Evolutionary conservation across 37 sponge, comb jelly and placozoan genomes (phyloP), one percentile per base, ranked within the genome.

Genomic region (Lycopodina hypogea): DNA sequence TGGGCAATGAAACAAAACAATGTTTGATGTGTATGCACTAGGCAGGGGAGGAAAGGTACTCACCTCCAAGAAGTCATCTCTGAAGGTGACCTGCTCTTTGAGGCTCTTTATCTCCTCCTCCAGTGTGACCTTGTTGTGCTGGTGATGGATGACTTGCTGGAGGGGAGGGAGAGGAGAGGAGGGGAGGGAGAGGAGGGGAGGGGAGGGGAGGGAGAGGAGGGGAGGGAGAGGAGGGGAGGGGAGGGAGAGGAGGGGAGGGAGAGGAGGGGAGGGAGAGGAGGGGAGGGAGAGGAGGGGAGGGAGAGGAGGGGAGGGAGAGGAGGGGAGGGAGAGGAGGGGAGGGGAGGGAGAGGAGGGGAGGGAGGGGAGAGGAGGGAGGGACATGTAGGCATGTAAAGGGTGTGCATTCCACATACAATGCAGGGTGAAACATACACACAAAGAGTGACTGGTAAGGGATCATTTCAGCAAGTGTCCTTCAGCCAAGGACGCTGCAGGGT

Each of bases 41-140:
- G n/a, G n/a, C n/a, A n/a, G n/a, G n/a, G n/a, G n/a, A n/a, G n/a
- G n/a, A n/a, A 14, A 52, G 1, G 78, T 6, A 72, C 72, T 56
- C 1, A 88, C 89, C 85, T 84, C 86, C 6, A 84, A 24, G 67
- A 81, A 84, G 18, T 85, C 82, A 34, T 85, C 86, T 56, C 90
- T 77, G 69, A 58, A 66, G 1, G 30, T 28, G 57, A 83, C 78
- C 62, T 81, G 76, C 33, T 70, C 53, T 56, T 82, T 82, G 69
- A 86, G 83, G 28, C 37, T 39, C 0, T 82, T 53, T n/a, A 68
- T 74, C 15, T 82, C 83, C 1, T 7, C 32, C 17, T 36, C 56
- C 28, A 32, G 74, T 0, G 34, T 75, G 7, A 65, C 75, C 1
- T 21, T 48, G 24, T 42, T 18, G 56, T 82, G 83, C 12, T 42